Evolutionary conservation across 1,140 invertebrate genomes (phyloP).

Genomic region (Brachionus plicatilis): DNA sequence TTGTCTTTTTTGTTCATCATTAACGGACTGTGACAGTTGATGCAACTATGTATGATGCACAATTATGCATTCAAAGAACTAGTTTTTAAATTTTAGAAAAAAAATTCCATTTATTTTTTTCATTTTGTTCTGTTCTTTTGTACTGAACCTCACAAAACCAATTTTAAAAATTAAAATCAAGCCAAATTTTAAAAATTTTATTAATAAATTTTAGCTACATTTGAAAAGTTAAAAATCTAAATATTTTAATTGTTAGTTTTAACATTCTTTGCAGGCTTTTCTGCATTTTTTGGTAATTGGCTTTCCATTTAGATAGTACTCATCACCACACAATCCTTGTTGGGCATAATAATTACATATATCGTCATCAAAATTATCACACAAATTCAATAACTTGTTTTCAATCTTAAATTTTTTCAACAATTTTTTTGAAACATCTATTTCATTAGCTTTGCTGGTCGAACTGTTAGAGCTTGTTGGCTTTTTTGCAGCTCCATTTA

Average conservation of each 20-base stretch:
- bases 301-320: constrained; percentile 23
- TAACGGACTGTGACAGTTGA: no score
- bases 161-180: no score
- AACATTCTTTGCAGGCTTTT: constrained; percentile 18
- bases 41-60: no score
- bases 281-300: constrained; percentile 2
- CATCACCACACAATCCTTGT: neutral
- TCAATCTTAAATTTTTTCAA: neutral
- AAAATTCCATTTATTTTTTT: no score
- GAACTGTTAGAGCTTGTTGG: neutral
- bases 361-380: constrained; percentile 12
- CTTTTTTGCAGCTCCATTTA: neutral
- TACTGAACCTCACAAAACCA: no score
- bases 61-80: no score
- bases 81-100: no score
- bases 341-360: constrained; percentile 27
- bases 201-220: no score
- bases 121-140: no score
- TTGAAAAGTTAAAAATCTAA: no score
- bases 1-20: no score
- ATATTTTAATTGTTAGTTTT: neutral
- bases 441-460: neutral
- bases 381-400: neutral
- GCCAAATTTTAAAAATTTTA: no score
- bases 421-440: neutral